Conservation (phyloP, 1,140 invertebrate species). For the Hyles euphorbiae region DNA sequence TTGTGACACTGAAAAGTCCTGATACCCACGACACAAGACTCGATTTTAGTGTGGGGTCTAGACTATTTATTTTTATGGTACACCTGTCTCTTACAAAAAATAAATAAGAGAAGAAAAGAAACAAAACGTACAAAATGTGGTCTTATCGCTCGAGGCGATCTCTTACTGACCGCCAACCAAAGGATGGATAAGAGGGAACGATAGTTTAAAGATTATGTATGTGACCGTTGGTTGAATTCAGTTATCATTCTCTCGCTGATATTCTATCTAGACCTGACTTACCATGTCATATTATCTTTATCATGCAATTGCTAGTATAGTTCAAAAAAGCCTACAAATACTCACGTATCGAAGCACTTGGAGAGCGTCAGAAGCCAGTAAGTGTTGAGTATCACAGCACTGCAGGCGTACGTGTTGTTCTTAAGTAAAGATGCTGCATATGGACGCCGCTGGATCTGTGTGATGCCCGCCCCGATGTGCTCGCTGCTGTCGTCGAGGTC, state of each 20-base stretch:
- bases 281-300: no score
- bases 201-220: neutral
- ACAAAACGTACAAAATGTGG: no score
- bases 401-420: conserved; percentile 51
- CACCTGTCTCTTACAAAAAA: no score
- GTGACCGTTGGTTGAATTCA: neutral
- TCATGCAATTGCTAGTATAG: neutral
- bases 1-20: no score
- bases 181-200: neutral
- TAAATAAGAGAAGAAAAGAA: no score
- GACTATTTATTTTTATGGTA: no score
- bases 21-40: no score
- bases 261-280: no score
- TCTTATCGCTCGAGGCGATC: no score
- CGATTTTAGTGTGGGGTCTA: no score
- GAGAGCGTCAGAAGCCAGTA: conserved; percentile 53
- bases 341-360: conserved; percentile 62
- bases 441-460: conserved; percentile 44
- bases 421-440: conserved; percentile 44
- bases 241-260: no score
- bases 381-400: conserved; percentile 48
- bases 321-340: conserved; percentile 8
- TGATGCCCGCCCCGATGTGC: conserved; percentile 42
- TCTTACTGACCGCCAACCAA: no score
- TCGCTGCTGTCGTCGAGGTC: conserved; percentile 42